phyloP scores from a whole-genome alignment of 2,888 invertebrate species.

The Papilio gigon region DNA sequence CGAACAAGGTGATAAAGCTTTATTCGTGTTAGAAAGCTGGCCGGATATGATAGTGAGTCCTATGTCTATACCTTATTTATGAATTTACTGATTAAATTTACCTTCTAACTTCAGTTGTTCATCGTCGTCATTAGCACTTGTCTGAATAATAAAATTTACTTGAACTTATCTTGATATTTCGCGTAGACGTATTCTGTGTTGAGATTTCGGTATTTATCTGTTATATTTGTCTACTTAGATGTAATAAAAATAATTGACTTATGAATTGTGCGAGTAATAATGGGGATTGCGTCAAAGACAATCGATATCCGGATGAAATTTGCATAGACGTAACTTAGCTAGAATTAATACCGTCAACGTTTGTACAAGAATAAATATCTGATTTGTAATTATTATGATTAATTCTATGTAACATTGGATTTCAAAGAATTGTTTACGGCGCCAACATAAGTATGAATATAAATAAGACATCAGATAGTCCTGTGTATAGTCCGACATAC shows the following conservation, averaged over 20 bases:
- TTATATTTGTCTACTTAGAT: too few relatives aligned
- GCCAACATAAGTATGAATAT: constrained; percentile 3
- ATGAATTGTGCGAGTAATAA: constrained; percentile 13
- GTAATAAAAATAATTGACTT: neutral
- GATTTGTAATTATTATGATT: neutral
- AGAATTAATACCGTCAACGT: neutral
- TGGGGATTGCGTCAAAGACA: constrained; percentile 23
- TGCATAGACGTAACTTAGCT: constrained; percentile 21
- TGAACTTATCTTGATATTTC: neutral
- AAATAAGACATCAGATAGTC: constrained; percentile 14
- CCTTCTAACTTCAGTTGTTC: neutral
- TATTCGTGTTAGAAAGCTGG: neutral
- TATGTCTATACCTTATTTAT: neutral
- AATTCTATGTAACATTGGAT: neutral
- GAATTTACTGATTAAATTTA: neutral
- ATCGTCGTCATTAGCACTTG: too few relatives aligned
- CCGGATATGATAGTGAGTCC: neutral
- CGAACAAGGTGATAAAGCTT: neutral
- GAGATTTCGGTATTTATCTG: too few relatives aligned
- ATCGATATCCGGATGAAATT: constrained; percentile 21
- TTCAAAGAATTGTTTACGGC: neutral
- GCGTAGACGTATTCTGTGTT: too few relatives aligned
- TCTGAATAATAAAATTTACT: neutral
- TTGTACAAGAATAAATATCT: neutral
- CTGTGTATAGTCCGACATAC: neutral